Percentiles rank a stretch among this genome's conserved stretches.
Evolutionary conservation across 2,888 invertebrate genomes (phyloP).

Genomic region (Cheilosia vernalis): DNA sequence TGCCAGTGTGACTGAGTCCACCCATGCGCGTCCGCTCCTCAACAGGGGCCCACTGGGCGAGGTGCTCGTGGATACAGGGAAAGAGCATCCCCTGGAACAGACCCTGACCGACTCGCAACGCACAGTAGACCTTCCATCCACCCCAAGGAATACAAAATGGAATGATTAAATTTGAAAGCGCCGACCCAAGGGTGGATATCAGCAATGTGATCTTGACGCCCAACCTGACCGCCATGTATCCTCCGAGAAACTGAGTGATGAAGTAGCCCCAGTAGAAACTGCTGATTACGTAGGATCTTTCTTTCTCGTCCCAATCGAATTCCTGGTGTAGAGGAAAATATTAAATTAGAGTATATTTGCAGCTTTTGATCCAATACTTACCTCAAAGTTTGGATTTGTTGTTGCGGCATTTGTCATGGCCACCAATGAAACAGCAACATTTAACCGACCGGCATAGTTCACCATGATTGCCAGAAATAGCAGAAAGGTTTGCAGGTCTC

Average conservation of each 20-base stretch:
- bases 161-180: conserved; percentile 86
- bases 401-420: conserved; percentile 85
- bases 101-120: conserved; percentile 86
- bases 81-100: conserved; percentile 86
- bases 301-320: conserved; percentile 83
- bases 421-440: conserved; percentile 87
- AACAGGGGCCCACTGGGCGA: conserved; percentile 87
- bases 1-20: conserved; percentile 84
- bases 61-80: conserved; percentile 86
- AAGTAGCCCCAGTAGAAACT: conserved; percentile 87
- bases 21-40: conserved; percentile 87
- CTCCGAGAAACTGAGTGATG: conserved; percentile 85
- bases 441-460: conserved; percentile 86
- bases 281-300: conserved; percentile 85
- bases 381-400: conserved; percentile 82
- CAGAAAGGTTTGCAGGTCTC: conserved; percentile 84
- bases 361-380: conserved; percentile 77
- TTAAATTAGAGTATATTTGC: conserved; percentile 81
- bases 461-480: conserved; percentile 85
- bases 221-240: conserved; percentile 87
- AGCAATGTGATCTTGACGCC: conserved; percentile 86
- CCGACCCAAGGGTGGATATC: conserved; percentile 84
- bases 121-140: conserved; percentile 85
- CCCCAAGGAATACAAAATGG: conserved; percentile 86
- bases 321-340: conserved; percentile 40